A percentile compares a stretch with the other conserved stretches of the same genome.
Evolutionary conservation across 2,888 invertebrate species (phyloP).

Genomic region (Strigamia crassipes): DNA sequence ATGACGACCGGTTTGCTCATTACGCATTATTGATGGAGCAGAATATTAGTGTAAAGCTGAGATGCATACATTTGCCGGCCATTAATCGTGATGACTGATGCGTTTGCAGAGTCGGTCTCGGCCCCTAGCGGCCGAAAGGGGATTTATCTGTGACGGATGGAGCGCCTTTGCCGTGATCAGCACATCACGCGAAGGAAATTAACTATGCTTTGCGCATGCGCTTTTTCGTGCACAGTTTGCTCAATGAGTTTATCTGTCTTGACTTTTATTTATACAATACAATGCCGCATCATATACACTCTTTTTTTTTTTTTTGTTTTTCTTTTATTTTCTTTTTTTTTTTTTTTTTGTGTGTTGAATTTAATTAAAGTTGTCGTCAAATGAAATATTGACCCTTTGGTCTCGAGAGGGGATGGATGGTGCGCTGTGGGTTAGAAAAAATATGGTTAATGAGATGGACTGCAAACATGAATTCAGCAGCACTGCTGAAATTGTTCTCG

Average conservation of each 20-base stretch:
- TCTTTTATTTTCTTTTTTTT: background rate
- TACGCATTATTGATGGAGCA: background rate
- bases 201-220: slow-evolving; percentile 26
- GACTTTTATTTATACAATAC: slow-evolving; percentile 33
- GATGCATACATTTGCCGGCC: slow-evolving; percentile 15
- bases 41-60: background rate
- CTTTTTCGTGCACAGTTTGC: slow-evolving; percentile 21
- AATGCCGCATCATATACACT: background rate
- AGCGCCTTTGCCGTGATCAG: slow-evolving; percentile 33
- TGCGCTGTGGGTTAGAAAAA: slow-evolving; percentile 2
- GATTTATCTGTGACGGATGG: slow-evolving; percentile 34
- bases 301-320: too few relatives aligned
- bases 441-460: slow-evolving; percentile 18
- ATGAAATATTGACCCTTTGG: slow-evolving; percentile 23
- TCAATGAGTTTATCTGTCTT: slow-evolving; percentile 4
- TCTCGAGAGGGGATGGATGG: slow-evolving; percentile 14
- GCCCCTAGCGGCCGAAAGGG: slow-evolving; percentile 24
- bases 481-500: background rate
- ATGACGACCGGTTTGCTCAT: background rate
- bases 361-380: slow-evolving; percentile 27
- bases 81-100: slow-evolving; percentile 32
- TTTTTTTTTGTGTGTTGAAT: background rate
- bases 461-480: slow-evolving; percentile 27
- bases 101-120: slow-evolving; percentile 22
- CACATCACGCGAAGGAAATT: slow-evolving; percentile 25